Percentiles rank a stretch among this genome's conserved stretches.
phyloP scores from a whole-genome alignment of 2,888 invertebrate genomes.

The Cheilosia soror region DNA sequence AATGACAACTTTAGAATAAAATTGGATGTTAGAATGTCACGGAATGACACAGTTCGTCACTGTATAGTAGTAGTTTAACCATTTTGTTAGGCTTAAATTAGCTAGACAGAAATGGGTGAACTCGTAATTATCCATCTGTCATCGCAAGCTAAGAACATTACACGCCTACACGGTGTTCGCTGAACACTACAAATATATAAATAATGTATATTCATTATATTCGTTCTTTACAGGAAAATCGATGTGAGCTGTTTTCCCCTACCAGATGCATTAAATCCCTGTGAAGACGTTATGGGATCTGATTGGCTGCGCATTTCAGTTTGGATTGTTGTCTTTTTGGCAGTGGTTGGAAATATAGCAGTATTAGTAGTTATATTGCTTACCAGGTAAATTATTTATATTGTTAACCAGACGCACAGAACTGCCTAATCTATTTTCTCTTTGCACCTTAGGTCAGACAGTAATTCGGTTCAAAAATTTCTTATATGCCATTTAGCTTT shows the following conservation, averaged over 20 bases:
- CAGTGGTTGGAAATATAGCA: conserved; percentile 92
- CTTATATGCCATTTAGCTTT: conserved; percentile 93
- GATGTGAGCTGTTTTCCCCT: conserved; percentile 88
- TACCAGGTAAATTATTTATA: conserved; percentile 82
- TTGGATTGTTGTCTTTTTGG: conserved; percentile 93
- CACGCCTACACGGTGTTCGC: no score
- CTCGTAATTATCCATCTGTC: no score
- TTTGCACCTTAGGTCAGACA: conserved; percentile 82
- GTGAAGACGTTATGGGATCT: conserved; percentile 95
- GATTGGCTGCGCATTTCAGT: conserved; percentile 91
- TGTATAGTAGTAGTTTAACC: no score
- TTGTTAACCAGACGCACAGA: background rate
- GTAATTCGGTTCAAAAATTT: conserved; percentile 88
- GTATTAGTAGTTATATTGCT: conserved; percentile 91
- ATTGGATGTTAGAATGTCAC: no score
- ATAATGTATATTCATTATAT: background rate
- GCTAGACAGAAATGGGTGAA: background rate
- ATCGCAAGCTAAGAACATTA: no score
- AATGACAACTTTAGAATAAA: no score
- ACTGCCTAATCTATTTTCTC: background rate
- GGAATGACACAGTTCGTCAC: no score
- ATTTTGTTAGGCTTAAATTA: background rate
- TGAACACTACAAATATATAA: background rate
- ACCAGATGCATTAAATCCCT: conserved; percentile 93
- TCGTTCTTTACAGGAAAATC: conserved; percentile 80